Evolutionary conservation across 2,888 invertebrate genomes (phyloP).

Genomic region (Drosophila hawaiiensis): DNA sequence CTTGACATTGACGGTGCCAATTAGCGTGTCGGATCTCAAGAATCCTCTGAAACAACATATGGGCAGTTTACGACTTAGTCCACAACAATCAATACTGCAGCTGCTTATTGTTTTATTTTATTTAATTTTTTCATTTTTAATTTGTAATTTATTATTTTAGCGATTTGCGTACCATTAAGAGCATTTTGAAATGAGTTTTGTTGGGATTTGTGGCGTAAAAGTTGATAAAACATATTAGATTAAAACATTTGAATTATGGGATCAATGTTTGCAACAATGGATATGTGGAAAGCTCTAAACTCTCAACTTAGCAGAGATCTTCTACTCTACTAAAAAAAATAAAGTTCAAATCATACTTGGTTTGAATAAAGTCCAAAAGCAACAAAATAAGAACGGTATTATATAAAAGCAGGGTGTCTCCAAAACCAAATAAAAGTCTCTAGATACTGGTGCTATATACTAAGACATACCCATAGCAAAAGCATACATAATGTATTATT

Average conservation of each 20-base stretch:
- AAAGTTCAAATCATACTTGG: neutral
- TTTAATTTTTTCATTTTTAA: slow-evolving; percentile 14
- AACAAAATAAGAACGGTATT: neutral
- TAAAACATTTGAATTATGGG: slow-evolving; percentile 48
- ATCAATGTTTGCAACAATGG: slow-evolving; percentile 39
- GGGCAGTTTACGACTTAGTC: slow-evolving; percentile 85
- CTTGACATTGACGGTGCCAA: slow-evolving; percentile 94
- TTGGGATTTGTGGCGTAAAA: slow-evolving; percentile 65
- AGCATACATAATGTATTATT: neutral
- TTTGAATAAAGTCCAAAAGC: neutral
- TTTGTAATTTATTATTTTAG: slow-evolving; percentile 25
- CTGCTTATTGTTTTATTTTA: slow-evolving; percentile 68
- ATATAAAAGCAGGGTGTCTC: neutral
- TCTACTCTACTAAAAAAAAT: neutral
- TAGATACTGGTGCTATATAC: neutral
- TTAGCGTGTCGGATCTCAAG: slow-evolving; percentile 93
- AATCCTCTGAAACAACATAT: slow-evolving; percentile 95
- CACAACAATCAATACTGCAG: slow-evolving; percentile 85
- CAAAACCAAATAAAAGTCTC: neutral
- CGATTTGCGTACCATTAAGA: slow-evolving; percentile 54
- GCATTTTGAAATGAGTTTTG: slow-evolving; percentile 53
- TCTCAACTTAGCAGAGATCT: slow-evolving; percentile 31
- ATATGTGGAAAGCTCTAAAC: slow-evolving; percentile 35
- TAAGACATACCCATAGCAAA: neutral
- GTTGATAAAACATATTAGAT: slow-evolving; percentile 61